Evolutionary conservation across 2,797 vertebrate genomes (phyloP), one percentile per base, ranked within the genome.

Genomic region (Danio jaintianensis): DNA sequence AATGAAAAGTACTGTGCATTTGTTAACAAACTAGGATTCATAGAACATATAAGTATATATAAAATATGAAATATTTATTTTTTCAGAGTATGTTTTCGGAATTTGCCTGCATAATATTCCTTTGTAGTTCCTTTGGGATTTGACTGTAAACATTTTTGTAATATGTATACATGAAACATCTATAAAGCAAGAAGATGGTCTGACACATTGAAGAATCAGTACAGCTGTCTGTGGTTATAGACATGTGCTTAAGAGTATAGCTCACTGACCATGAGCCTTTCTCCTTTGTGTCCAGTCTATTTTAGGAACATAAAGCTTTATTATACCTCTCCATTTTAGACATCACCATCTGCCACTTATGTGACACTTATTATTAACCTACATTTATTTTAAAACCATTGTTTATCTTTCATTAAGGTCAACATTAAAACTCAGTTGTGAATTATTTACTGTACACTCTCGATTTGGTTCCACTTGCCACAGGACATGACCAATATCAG

Each of bases 151-250:
- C 5, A 58, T 43, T 45, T 68, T 50, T 20, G 16, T 48, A 38
- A 59, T 38, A 48, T 48, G 0, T 48, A 5, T 29, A 59, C 29
- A 7, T 78, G 29, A 11, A 59, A 59, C n/a, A 59, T 48, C 7
- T 22, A 7, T 47, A 12, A 78, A 48, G 42, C 15, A 48, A 16
- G 56, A 55, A 58, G 6, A 66, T 29, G 16, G 81, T 67, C n/a
- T 74, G 68, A 40, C 63, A 82, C 71, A 47, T 69, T 85, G 84
- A 88, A 87, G 84, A 69, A 82, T 80, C 55, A 47, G 16, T 78
- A 82, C 91, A 91, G 89, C 88, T 92, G 89, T 80, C 9, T 67
- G 81, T 84, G 85, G 87, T 88, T 87, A 87, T 67, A 13, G 43
- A 50, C 69, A 64, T 70, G 11, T 62, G 79, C 77, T 83, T 86